These are phyloP conservation scores for Sternarchorhynchus goeldii DNA, from an alignment of 2,797 vertebrate species.

Conservation along the genomic window DNA sequence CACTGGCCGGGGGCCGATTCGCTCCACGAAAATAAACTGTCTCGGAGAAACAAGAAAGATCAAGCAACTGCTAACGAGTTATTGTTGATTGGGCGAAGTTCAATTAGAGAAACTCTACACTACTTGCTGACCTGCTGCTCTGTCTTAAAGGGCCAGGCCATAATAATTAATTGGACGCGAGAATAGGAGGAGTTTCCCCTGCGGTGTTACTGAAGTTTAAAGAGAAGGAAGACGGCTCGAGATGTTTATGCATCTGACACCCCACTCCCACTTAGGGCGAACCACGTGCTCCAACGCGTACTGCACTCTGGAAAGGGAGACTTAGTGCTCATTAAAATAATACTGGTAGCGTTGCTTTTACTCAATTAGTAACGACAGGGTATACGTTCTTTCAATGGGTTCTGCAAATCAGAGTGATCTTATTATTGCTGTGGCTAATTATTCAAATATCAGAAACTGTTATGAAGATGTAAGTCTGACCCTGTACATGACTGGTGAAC, in stretches of 20 bases:
- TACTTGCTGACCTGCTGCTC: slow-evolving; percentile 75
- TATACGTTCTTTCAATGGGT: slow-evolving; percentile 33
- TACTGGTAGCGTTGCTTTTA: slow-evolving; percentile 54
- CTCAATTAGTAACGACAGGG: slow-evolving; percentile 40
- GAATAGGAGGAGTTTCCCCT: slow-evolving; percentile 78
- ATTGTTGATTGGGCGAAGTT: slow-evolving; percentile 85
- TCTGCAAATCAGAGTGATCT: slow-evolving; percentile 35
- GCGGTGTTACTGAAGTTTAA: slow-evolving; percentile 63
- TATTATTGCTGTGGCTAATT: slow-evolving; percentile 37
- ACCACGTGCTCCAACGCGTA: slow-evolving; percentile 60
- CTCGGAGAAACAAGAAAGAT: slow-evolving; percentile 65
- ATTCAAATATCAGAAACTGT: slow-evolving; percentile 17
- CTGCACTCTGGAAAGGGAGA: slow-evolving; percentile 64
- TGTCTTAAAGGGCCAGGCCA: slow-evolving; percentile 80
- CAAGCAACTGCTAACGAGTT: slow-evolving; percentile 80
- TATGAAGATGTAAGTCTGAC: not conserved
- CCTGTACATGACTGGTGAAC: not conserved
- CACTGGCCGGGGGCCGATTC: slow-evolving; percentile 61
- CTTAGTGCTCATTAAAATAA: slow-evolving; percentile 61
- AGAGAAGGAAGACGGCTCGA: slow-evolving; percentile 64
- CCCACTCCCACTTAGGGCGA: slow-evolving; percentile 64
- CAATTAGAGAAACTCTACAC: slow-evolving; percentile 84
- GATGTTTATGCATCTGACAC: slow-evolving; percentile 73
- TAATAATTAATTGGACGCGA: slow-evolving; percentile 77
- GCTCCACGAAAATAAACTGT: slow-evolving; percentile 67